Base-by-base conservation (phyloP, 2,113 vertebrate genomes). In the Anoura caudifer region DNA sequence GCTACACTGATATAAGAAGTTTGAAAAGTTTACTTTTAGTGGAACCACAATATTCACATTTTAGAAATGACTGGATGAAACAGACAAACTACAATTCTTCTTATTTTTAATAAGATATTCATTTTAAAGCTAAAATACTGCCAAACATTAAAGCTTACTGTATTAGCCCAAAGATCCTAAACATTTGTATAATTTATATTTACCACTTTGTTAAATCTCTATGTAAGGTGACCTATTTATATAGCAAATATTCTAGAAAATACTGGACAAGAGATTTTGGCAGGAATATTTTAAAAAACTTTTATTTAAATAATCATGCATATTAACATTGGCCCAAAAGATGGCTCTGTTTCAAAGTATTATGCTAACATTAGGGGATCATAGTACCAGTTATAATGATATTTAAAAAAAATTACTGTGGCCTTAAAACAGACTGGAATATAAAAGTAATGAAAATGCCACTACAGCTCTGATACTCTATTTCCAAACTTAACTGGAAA, bases 111-210 rank as follows among this genome's bases (percentile, higher is more conserved):
- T 79, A 93, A 65, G 17, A 24, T 76, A 89, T 31, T 83, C 87
- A 41, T 91, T 93, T 93, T 96, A 88, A 83, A n/a, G 70, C 24
- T 70, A 97, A 88, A 95, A 84, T 69, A 92, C 28, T 70, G 8
- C 77, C 17, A 83, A 94, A 91, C 9, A 92, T 80, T 28, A 77
- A 33, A 45, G 22, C 5, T 67, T 83, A 56, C 7, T 92, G 92
- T 80, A 56, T 61, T 75, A 61, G 3, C 15, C 20, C n/a, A 87
- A 96, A 77, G 38, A 79, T 86, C 17, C 17, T 93, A 88, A 83
- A 87, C 33, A 79, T 88, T 38, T 73, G 2, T 56, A 88, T 41
- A 92, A 90, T 76, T 80, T 92, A 13, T 45, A 90, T 76, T 85
- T 93, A 47, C 17, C 3, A 65, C 20, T 76, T 92, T 86, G 50